Evolutionary conservation across 2,888 invertebrate species (phyloP), one percentile per base, ranked within the genome.

Genomic region (Lithophane socia): DNA sequence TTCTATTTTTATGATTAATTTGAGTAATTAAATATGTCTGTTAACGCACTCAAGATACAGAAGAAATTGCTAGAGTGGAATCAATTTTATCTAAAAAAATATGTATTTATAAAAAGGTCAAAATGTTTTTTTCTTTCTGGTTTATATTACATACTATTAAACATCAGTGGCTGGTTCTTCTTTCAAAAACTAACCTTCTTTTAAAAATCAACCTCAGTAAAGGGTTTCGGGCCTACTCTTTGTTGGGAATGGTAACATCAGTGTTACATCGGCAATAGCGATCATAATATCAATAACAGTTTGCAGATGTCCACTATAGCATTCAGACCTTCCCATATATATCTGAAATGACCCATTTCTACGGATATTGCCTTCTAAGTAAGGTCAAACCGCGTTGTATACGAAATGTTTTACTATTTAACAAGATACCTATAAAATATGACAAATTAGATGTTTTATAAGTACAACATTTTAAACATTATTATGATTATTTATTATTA

Each of bases 381-480:
- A n/a, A 58, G 56, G 42, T n/a, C 58, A 58, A 56, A 68, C 42
- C 42, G n/a, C 7, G 58, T 24, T 8, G 37, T 16, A 56, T n/a
- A 68, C 18, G n/a, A 58, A 68, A 68, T 68, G n/a, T 54, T 67
- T n/a, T 37, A 37, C 42, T 56, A 68, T 42, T n/a, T 42, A 12
- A 16, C n/a, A n/a, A 16, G 16, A 8, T 52, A 52, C 52, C 52
- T 13, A 18, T 4, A 37, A 37, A 21, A 37, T 54, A n/a, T 16
- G n/a, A 37, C 5, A 68, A 54, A 54, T 56, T 16, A n/a, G 1
- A 42, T 37, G 5, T 21, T 37, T 21, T 49, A 1, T 42, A 21
- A 21, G 7, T 29, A 13, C 8, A 13, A 66, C 4, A 37, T 37
- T 37, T 37, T n/a, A n/a, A n/a, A n/a, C n/a, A n/a, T n/a, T n/a